Conservation (phyloP, 2,113 vertebrate genomes). For the Cynopterus brachyotis region DNA sequence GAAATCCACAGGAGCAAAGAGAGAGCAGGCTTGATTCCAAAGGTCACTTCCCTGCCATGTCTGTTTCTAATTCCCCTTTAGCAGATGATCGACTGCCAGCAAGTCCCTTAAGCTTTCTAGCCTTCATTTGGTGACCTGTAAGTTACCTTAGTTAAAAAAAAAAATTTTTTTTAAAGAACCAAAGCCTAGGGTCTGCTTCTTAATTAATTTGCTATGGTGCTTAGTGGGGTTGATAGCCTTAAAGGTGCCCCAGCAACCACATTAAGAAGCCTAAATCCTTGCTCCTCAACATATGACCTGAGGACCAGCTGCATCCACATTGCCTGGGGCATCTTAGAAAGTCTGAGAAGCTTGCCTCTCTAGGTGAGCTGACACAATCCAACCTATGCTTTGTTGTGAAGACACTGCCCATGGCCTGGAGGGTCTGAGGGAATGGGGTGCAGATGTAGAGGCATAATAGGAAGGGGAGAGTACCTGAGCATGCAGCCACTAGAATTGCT, state of each 20-base stretch:
- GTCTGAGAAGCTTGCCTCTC: neutral
- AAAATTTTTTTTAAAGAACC: neutral
- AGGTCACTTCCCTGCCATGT: neutral
- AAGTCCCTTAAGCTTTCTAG: neutral
- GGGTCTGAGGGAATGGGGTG: accelerated
- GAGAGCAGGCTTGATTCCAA: neutral
- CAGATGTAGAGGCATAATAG: neutral
- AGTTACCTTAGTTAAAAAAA: neutral
- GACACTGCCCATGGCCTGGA: neutral
- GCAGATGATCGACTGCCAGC: neutral
- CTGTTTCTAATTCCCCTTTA: neutral
- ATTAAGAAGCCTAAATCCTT: neutral
- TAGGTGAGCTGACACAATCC: neutral
- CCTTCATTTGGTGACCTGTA: neutral
- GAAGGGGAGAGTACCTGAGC: neutral
- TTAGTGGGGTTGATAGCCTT: neutral
- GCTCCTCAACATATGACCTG: neutral
- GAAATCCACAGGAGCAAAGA: no score
- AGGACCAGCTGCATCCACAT: neutral
- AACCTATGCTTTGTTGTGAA: neutral
- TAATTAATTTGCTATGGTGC: neutral
- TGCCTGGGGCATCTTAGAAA: neutral
- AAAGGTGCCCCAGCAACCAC: neutral
- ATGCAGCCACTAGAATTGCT: neutral
- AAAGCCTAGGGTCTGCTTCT: neutral